These are phyloP conservation scores for Sigmodon hispidus DNA, from an alignment of 2,113 vertebrate species.

Conservation along the genomic window DNA sequence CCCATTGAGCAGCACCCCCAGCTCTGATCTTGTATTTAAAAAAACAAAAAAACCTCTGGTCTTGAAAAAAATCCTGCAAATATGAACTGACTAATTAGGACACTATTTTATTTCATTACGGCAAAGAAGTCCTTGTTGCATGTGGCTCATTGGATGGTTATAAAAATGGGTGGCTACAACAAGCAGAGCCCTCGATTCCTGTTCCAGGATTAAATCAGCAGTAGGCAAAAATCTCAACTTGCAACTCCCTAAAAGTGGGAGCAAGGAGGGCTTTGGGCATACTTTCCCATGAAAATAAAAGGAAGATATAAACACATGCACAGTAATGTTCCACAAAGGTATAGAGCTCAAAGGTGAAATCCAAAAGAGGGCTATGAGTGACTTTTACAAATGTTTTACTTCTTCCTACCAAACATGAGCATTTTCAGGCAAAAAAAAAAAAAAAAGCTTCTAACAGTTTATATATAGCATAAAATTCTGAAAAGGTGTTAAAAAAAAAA, in stretches of 20 bases:
- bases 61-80: constrained; percentile 48
- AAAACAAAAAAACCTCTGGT: not conserved
- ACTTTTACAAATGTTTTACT: not conserved
- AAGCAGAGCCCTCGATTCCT: not conserved
- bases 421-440: constrained; percentile 34
- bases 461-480: not conserved
- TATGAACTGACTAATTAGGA: not conserved
- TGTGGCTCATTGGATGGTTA: constrained; percentile 1
- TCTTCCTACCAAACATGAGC: constrained; percentile 4
- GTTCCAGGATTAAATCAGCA: constrained; percentile 54
- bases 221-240: constrained; percentile 39
- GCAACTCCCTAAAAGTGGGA: not conserved
- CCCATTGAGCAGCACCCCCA: not conserved
- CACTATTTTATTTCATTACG: constrained; percentile 10
- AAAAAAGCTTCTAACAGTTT: not conserved
- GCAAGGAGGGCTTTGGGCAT: not conserved
- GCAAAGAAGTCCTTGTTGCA: not conserved
- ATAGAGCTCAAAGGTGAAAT: constrained; percentile 50
- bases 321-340: not conserved
- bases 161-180: constrained; percentile 2
- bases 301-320: not conserved
- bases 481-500: constrained; percentile 1
- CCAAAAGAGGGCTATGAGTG: not conserved
- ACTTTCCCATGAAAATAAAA: constrained; percentile 5
- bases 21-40: not conserved